Evolutionary conservation across 1,140 invertebrate species (phyloP), one percentile per base, ranked within the genome.

Genomic region (Cardiocondyla obscurior): DNA sequence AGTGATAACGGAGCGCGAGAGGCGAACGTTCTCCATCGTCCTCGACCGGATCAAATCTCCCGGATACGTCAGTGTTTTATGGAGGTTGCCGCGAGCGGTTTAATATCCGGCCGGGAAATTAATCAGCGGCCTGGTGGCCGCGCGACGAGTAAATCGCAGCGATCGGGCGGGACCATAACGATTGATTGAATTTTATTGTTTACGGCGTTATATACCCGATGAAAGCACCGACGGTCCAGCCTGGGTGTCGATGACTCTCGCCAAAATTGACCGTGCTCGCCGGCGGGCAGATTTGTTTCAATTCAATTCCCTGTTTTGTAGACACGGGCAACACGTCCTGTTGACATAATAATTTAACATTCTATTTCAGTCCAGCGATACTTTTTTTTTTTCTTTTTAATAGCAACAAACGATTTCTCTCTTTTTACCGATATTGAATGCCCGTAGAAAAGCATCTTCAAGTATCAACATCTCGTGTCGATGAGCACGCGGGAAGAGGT

Each of bases 391-490:
- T 4, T 46, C 14, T 33, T 19, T 14, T 49, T 69, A 51, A 14
- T 53, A 69, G 8, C 30, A 36, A 8, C 36, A 2, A 62, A 22
- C 19, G 14, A 62, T 22, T 62, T 62, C 39, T 39, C 33, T 60
- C 3, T 19, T 19, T 16, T 67, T 49, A 4, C 30, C 14, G 42
- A 49, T 0, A 10, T 51, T n/a, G 22, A 51, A 49, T 30, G 72
- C 72, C 90, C 95, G 64, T 94, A 97, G 97, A 97, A 96, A 95
- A 97, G 96, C 87, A 96, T 97, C 81, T 96, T 96, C 93, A 97
- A 97, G 91, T 97, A 97, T 90, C 95, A 96, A 82, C 96, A 96
- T 88, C 93, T 97, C 65, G 94, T 97, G 79, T 95, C 96, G 49
- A 95, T 95, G 85, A 95, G 95, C 51, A 95, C 95, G 72, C 94